Evolutionary conservation across 2,113 vertebrate species (phyloP).

Genomic region (Pteropus alecto): DNA sequence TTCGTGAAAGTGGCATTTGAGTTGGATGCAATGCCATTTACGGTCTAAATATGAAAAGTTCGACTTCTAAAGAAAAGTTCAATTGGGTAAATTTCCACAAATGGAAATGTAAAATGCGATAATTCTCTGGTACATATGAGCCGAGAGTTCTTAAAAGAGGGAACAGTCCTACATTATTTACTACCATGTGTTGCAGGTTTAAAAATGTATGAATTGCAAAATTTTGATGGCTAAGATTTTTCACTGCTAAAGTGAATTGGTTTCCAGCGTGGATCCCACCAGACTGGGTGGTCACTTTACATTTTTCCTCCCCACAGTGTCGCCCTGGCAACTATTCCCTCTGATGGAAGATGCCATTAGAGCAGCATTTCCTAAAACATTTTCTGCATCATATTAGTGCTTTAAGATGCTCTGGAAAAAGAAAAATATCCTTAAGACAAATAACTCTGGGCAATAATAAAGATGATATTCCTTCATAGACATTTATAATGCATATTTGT

Average conservation of each 20-base stretch:
- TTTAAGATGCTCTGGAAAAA: neutral
- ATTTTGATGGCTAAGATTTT: constrained; percentile 58
- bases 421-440: neutral
- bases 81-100: constrained; percentile 31
- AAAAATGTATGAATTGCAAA: constrained; percentile 70
- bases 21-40: neutral
- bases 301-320: constrained; percentile 35
- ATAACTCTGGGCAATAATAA: neutral
- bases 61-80: neutral
- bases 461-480: neutral
- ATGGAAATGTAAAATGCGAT: constrained; percentile 42
- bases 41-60: constrained; percentile 18
- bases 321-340: constrained; percentile 48
- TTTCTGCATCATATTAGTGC: neutral
- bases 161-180: constrained; percentile 71
- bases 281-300: constrained; percentile 66
- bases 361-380: neutral
- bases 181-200: constrained; percentile 58
- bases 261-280: constrained; percentile 54
- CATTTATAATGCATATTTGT: neutral
- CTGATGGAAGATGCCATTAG: constrained; percentile 59
- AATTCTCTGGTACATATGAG: neutral
- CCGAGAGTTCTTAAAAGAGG: constrained; percentile 42
- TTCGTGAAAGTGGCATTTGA: constrained; percentile 30
- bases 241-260: constrained; percentile 26